Percentiles rank a stretch among this genome's conserved stretches.
Evolutionary conservation across 2,888 invertebrate species (phyloP).

Genomic region (Ligdia adustata): DNA sequence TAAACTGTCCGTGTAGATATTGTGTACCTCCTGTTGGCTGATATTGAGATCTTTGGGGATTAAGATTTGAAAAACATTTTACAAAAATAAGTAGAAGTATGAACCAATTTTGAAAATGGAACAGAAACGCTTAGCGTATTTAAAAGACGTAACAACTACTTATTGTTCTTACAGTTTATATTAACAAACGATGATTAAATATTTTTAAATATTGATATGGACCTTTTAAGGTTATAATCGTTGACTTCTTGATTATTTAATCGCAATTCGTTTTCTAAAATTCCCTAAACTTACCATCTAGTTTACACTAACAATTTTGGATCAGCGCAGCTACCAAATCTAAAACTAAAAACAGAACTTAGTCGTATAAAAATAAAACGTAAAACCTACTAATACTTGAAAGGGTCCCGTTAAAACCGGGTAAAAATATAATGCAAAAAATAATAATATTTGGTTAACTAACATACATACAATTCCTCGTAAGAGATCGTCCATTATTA

Average conservation of each 20-base stretch:
- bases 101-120: slow-evolving; percentile 32
- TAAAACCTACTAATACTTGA: slow-evolving; percentile 79
- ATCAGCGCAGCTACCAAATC: slow-evolving; percentile 62
- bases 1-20: background rate
- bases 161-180: slow-evolving; percentile 79
- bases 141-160: slow-evolving; percentile 67
- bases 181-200: slow-evolving; percentile 77
- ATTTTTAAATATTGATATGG: slow-evolving; percentile 82
- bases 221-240: slow-evolving; percentile 80
- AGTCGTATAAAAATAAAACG: slow-evolving; percentile 46
- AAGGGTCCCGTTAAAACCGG: slow-evolving; percentile 78
- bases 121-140: slow-evolving; percentile 73
- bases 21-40: slow-evolving; percentile 27
- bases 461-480: slow-evolving; percentile 61
- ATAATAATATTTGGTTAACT: slow-evolving; percentile 69
- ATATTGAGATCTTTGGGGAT: slow-evolving; percentile 32
- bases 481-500: slow-evolving; percentile 63
- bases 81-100: slow-evolving; percentile 6
- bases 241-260: slow-evolving; percentile 60
- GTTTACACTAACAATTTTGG: slow-evolving; percentile 66
- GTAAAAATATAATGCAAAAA: slow-evolving; percentile 56
- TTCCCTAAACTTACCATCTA: slow-evolving; percentile 64
- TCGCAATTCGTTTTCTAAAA: slow-evolving; percentile 62
- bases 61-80: background rate
- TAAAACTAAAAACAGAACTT: slow-evolving; percentile 30